These are phyloP conservation scores for Ptilodon capucinus DNA, from an alignment of 2,888 invertebrate genomes.

Conservation along the genomic window DNA sequence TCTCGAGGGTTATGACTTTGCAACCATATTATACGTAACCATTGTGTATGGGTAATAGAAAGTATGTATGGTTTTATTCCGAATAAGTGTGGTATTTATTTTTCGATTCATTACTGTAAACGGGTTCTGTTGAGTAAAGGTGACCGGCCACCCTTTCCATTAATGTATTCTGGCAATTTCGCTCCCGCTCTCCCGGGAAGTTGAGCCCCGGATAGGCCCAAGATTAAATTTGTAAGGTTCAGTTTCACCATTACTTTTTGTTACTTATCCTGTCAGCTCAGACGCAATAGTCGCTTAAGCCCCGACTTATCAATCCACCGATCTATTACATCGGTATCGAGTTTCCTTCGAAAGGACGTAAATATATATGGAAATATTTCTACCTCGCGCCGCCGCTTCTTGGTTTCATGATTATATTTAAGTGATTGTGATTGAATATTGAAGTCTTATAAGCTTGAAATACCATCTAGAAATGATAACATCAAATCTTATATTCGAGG, in stretches of 20 bases:
- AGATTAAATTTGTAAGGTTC: slow-evolving; percentile 71
- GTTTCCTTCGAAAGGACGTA: slow-evolving; percentile 4
- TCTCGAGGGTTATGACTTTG: slow-evolving; percentile 42
- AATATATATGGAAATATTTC: slow-evolving; percentile 4
- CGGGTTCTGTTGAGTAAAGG: too few species aligned
- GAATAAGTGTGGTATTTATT: slow-evolving; percentile 36
- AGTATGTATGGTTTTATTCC: slow-evolving; percentile 23
- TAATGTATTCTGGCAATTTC: slow-evolving; percentile 77
- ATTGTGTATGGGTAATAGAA: slow-evolving; percentile 29
- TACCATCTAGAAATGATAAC: too few species aligned
- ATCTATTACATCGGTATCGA: slow-evolving; percentile 8
- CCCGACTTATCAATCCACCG: slow-evolving; percentile 19
- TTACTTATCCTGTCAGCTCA: slow-evolving; percentile 43
- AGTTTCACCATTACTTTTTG: slow-evolving; percentile 61
- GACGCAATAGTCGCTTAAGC: slow-evolving; percentile 22
- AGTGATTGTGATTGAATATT: slow-evolving; percentile 12
- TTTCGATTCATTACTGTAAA: slow-evolving; percentile 52
- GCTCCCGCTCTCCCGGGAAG: slow-evolving; percentile 52
- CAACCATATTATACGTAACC: slow-evolving; percentile 32
- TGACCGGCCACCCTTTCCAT: slow-evolving; percentile 44
- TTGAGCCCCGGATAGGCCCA: slow-evolving; percentile 53
- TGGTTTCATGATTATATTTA: slow-evolving; percentile 6
- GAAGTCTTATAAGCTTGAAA: slow-evolving; percentile 6
- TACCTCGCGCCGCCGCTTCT: neutral
- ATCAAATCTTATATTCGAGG: neutral